These are phyloP conservation scores for Montipora capitata DNA, from an alignment of 92 coral and sea anemone species.

Conservation along the genomic window DNA sequence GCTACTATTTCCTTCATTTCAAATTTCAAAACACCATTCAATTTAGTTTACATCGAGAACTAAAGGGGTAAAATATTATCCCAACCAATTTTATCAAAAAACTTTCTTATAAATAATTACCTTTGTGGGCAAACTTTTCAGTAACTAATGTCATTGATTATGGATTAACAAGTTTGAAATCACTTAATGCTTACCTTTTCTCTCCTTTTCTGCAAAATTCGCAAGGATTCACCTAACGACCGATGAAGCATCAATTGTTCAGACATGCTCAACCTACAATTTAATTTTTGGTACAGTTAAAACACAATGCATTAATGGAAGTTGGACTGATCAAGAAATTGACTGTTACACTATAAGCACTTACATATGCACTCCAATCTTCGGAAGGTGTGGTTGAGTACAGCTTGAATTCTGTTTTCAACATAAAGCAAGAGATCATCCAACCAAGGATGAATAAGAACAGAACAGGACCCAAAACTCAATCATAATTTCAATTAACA, in stretches of 20 bases:
- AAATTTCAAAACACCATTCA: too few species aligned
- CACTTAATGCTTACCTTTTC: background rate
- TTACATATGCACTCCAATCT: constrained; percentile 42
- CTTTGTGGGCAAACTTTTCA: too few species aligned
- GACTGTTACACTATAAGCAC: background rate
- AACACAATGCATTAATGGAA: background rate
- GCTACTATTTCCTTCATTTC: too few species aligned
- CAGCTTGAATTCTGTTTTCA: constrained; percentile 27
- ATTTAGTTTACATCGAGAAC: too few species aligned
- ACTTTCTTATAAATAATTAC: too few species aligned
- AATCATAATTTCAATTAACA: too few species aligned
- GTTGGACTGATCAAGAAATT: background rate
- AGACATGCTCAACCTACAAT: constrained; percentile 26
- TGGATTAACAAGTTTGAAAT: too few species aligned
- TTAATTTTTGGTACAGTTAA: background rate
- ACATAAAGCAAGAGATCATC: background rate
- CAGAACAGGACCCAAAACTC: too few species aligned
- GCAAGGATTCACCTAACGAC: constrained; percentile 30
- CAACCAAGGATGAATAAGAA: too few species aligned
- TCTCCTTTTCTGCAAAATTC: constrained; percentile 10
- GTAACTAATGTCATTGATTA: too few species aligned
- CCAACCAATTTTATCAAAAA: too few species aligned
- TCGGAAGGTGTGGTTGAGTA: background rate
- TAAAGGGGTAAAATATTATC: too few species aligned
- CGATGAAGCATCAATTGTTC: constrained; percentile 23